These are phyloP conservation scores for Diachrysia chrysitis DNA, from an alignment of 2,888 invertebrate species.

Conservation along the genomic window DNA sequence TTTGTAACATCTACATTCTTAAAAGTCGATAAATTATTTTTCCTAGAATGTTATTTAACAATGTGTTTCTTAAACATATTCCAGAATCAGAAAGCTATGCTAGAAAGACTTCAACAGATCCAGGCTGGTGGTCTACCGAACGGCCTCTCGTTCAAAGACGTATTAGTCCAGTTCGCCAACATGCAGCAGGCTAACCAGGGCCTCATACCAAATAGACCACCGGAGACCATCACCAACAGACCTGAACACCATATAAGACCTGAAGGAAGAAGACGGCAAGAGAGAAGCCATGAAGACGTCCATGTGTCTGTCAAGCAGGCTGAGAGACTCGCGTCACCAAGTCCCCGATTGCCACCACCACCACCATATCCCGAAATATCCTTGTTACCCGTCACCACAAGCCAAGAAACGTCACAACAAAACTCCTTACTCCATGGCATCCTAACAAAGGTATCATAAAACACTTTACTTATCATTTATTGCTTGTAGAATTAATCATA, in stretches of 20 bases:
- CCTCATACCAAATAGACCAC: constrained; percentile 75
- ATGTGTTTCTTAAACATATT: no score
- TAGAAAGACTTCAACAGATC: constrained; percentile 83
- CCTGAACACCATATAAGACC: constrained; percentile 78
- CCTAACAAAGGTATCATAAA: constrained; percentile 90
- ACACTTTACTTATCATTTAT: constrained; percentile 23
- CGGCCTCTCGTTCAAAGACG: constrained; percentile 91
- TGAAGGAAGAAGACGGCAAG: constrained; percentile 68
- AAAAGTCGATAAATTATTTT: no score
- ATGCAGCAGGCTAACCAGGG: constrained; percentile 82
- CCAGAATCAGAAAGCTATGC: constrained; percentile 86
- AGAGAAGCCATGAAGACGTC: constrained; percentile 70
- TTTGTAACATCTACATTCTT: no score
- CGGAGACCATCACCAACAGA: constrained; percentile 72
- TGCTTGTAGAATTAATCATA: constrained; percentile 61
- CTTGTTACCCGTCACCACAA: constrained; percentile 91
- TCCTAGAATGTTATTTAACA: no score
- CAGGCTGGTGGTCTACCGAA: constrained; percentile 85
- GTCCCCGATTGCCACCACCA: constrained; percentile 88
- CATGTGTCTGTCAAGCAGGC: constrained; percentile 71
- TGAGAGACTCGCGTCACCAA: constrained; percentile 77
- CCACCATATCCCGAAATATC: constrained; percentile 94
- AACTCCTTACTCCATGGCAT: constrained; percentile 93
- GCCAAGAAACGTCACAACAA: constrained; percentile 83
- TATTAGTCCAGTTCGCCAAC: constrained; percentile 93